Evolutionary conservation across 2,888 invertebrate species (phyloP), one percentile per base, ranked within the genome.

Genomic region (Neoascia interrupta): DNA sequence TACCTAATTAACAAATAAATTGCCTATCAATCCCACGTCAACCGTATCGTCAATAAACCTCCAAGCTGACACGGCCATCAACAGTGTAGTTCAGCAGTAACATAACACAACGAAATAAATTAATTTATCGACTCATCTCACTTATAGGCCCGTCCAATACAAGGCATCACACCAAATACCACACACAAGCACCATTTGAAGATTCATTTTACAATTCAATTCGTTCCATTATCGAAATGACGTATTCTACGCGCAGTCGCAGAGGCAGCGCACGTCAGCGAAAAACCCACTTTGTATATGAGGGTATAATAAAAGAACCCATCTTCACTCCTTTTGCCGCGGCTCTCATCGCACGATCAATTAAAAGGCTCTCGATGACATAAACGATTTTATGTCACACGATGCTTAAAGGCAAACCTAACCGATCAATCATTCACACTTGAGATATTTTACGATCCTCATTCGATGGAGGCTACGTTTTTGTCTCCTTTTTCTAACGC

Each of bases 301-400:
- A 34, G 23, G 39, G 49, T n/a, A n/a, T n/a, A n/a, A 19, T 47
- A 64, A 73, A 63, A 69, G 69, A 69, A 75, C 39, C 66, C 45
- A 10, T 61, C 72, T 34, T 36, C 63, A 37, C 58, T 49, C 19
- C 47, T 43, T 45, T 6, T 2, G 4, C 43, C 13, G 8, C 64
- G 18, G 23, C 36, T 10, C 15, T 16, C 56, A 21, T n/a, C n/a
- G 23, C 15, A 36, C 43, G 54, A 75, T 69, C 75, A 75, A 69
- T 69, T 69, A 75, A 69, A 74, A 56, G 74, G 47, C 41, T 61
- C 68, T 47, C 39, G n/a, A n/a, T 75, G 74, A 75, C 61, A 75
- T 69, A 75, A 75, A 69, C 69, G 75, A 75, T 69, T 75, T 75
- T 56, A 63, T 76, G 76, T 76, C 76, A 66, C 76, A 76, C 76